Percentiles rank a stretch among this genome's conserved stretches.
Evolutionary conservation across 2,888 invertebrate genomes (phyloP).

Genomic region (Thelaira solivaga): DNA sequence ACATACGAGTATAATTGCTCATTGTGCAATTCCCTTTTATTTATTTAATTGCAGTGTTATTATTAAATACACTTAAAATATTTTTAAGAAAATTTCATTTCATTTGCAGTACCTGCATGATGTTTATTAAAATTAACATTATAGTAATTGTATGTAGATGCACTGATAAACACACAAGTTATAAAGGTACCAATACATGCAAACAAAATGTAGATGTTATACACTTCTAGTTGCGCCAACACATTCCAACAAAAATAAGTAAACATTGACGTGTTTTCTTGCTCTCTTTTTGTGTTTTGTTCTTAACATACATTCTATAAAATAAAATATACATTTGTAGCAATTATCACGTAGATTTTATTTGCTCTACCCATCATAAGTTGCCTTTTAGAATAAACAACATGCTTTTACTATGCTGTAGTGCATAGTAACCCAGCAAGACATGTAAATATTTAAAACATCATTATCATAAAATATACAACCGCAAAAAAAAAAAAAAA

Average conservation of each 20-base stretch:
- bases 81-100: background rate
- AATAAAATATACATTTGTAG: conserved; percentile 31
- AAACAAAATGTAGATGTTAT: background rate
- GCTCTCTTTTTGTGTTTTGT: background rate
- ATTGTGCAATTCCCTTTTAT: background rate
- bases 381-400: conserved; percentile 19
- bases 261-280: background rate
- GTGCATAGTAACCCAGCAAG: too few species aligned
- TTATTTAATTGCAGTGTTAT: conserved; percentile 18
- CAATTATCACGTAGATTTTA: conserved; percentile 48
- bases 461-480: too few species aligned
- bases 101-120: background rate
- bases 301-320: background rate
- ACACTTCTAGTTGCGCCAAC: background rate
- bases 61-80: conserved; percentile 7
- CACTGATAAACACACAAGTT: background rate
- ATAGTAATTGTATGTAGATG: background rate
- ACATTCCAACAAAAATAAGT: background rate
- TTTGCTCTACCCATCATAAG: conserved; percentile 10
- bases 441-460: too few species aligned
- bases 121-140: conserved; percentile 23
- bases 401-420: too few species aligned
- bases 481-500: too few species aligned
- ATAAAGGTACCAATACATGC: background rate
- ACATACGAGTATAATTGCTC: conserved; percentile 2